These are phyloP conservation scores for Bibio marci DNA, from an alignment of 2,888 invertebrate species.

Conservation along the genomic window DNA sequence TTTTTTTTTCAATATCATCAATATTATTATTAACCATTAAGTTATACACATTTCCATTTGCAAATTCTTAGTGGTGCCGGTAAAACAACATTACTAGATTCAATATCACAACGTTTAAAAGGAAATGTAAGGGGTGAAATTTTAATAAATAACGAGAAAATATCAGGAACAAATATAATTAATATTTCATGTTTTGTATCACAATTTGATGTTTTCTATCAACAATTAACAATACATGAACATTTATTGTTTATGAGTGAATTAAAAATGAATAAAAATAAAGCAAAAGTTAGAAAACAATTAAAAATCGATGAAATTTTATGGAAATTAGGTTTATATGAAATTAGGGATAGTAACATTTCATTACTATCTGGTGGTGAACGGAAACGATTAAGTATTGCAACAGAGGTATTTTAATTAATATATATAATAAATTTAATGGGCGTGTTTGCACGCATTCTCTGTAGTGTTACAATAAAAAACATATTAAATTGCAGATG, in stretches of 20 bases:
- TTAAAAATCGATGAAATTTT: slow-evolving; percentile 22
- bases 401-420: slow-evolving; percentile 71
- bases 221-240: slow-evolving; percentile 60
- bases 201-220: slow-evolving; percentile 67
- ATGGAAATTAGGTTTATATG: slow-evolving; percentile 49
- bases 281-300: slow-evolving; percentile 25
- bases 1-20: too few relatives aligned
- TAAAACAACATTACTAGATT: slow-evolving; percentile 56
- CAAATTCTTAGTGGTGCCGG: slow-evolving; percentile 66
- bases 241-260: slow-evolving; percentile 73
- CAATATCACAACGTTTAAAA: slow-evolving; percentile 53
- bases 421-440: too few relatives aligned
- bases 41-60: too few relatives aligned
- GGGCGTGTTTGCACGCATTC: too few relatives aligned
- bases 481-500: too few relatives aligned
- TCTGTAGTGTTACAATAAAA: too few relatives aligned
- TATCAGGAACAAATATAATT: slow-evolving; percentile 46
- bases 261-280: slow-evolving; percentile 51
- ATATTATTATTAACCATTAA: too few relatives aligned
- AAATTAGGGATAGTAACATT: slow-evolving; percentile 52
- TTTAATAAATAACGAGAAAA: slow-evolving; percentile 47
- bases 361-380: slow-evolving; percentile 80
- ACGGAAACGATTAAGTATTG: slow-evolving; percentile 67
- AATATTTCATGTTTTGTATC: slow-evolving; percentile 72
- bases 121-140: slow-evolving; percentile 50